Evolutionary conservation across 23 tunicate species (phyloP).

Genomic region (Halocynthia aurantium): DNA sequence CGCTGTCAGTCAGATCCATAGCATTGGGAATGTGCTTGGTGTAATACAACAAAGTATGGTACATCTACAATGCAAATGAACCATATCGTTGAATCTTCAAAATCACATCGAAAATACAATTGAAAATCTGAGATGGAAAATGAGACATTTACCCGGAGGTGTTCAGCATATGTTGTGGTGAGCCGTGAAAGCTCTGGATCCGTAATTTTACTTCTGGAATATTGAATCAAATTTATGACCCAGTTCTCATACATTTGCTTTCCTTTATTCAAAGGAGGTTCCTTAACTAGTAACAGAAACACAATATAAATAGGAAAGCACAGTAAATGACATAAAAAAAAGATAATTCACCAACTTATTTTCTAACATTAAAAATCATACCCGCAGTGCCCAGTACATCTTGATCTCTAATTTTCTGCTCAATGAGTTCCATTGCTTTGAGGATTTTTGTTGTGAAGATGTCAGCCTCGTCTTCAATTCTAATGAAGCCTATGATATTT

Average conservation of each 20-base stretch:
- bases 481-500: not conserved
- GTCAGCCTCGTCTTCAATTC: not conserved
- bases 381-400: not conserved
- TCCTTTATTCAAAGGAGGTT: constrained; percentile 17
- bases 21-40: constrained; percentile 14
- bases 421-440: constrained; percentile 16
- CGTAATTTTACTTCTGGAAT: not conserved
- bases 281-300: not conserved
- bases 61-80: constrained; percentile 19
- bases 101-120: not conserved
- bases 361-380: not conserved
- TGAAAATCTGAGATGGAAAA: not conserved
- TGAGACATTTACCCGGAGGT: not conserved
- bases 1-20: not conserved
- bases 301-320: no score
- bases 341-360: not conserved
- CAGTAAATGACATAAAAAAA: no score
- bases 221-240: constrained; percentile 3
- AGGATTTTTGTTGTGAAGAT: not conserved
- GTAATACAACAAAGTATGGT: not conserved
- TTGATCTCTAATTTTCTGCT: constrained; percentile 8
- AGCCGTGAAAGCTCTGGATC: not conserved
- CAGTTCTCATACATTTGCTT: constrained; percentile 18
- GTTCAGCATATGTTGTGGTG: constrained; percentile 10
- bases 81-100: not conserved